Evolutionary conservation across 2,797 vertebrate species (phyloP).

Genomic region (Vespertilio murinus): DNA sequence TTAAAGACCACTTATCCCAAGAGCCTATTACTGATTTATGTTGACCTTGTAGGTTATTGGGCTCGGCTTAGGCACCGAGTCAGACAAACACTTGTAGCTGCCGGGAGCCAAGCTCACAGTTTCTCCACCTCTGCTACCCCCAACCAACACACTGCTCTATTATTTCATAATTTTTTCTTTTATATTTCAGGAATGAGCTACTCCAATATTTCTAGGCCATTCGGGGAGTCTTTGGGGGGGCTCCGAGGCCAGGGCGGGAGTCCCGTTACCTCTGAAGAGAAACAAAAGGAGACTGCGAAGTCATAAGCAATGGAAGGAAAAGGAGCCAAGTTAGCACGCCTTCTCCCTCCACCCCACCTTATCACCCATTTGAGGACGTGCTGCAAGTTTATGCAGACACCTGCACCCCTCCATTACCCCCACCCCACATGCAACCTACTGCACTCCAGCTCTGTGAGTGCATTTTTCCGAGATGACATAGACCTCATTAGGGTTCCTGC

Average conservation of each 20-base stretch:
- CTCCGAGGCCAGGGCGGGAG: slow-evolving; percentile 13
- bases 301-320: slow-evolving; percentile 53
- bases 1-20: slow-evolving; percentile 74
- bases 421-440: slow-evolving; percentile 67
- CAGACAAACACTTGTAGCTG: slow-evolving; percentile 65
- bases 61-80: slow-evolving; percentile 69
- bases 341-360: slow-evolving; percentile 46
- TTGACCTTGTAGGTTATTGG: slow-evolving; percentile 74
- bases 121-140: background rate
- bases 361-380: slow-evolving; percentile 79
- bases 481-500: slow-evolving; percentile 78
- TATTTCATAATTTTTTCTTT: background rate
- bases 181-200: background rate
- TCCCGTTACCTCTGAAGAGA: slow-evolving; percentile 50
- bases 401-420: slow-evolving; percentile 76
- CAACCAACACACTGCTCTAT: background rate
- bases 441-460: slow-evolving; percentile 75
- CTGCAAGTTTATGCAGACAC: slow-evolving; percentile 82
- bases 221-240: slow-evolving; percentile 22
- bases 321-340: slow-evolving; percentile 54
- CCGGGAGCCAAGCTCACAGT: slow-evolving; percentile 61
- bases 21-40: slow-evolving; percentile 69
- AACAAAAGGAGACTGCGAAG: slow-evolving; percentile 68
- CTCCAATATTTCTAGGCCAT: slow-evolving; percentile 25
- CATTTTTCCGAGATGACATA: slow-evolving; percentile 85